Percentiles rank a stretch among this genome's conserved stretches.
phyloP scores from a whole-genome alignment of 2,888 invertebrate species.

The Cephonodes hylas region DNA sequence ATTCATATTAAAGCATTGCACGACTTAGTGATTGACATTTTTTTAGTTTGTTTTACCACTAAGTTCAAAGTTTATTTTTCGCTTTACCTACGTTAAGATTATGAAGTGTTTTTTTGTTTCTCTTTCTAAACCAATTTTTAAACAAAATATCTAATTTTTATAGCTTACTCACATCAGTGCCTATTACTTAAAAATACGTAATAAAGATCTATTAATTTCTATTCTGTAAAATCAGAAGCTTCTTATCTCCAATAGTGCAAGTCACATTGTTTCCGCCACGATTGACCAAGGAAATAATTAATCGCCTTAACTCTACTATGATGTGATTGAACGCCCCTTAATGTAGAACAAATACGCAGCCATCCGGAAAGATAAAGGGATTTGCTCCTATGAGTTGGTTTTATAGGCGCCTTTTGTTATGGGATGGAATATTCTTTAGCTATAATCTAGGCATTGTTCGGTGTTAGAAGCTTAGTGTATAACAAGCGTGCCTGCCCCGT shows the following conservation, averaged over 20 bases:
- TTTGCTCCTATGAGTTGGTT: constrained; percentile 25
- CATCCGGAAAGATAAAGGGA: constrained; percentile 53
- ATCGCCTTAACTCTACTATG: constrained; percentile 48
- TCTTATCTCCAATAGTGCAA: constrained; percentile 17
- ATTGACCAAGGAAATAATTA: constrained; percentile 50
- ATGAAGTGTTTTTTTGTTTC: too few species aligned
- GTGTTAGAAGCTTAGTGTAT: too few species aligned
- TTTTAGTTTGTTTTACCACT: too few species aligned
- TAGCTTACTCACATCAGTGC: too few species aligned
- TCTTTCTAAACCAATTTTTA: too few species aligned
- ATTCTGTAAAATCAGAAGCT: background rate
- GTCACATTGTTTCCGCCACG: constrained; percentile 17
- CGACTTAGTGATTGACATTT: too few species aligned
- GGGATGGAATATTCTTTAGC: background rate
- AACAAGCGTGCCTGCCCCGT: too few species aligned
- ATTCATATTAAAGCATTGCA: too few species aligned
- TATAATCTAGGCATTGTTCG: background rate
- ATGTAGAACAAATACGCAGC: constrained; percentile 41
- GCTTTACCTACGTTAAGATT: too few species aligned
- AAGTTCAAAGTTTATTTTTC: too few species aligned
- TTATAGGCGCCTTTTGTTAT: background rate
- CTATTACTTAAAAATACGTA: too few species aligned
- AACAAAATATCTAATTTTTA: too few species aligned
- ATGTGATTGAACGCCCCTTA: constrained; percentile 42
- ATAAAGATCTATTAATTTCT: background rate